These are phyloP conservation scores for Madoqua kirkii DNA, from an alignment of 2,113 vertebrate genomes.

Conservation along the genomic window DNA sequence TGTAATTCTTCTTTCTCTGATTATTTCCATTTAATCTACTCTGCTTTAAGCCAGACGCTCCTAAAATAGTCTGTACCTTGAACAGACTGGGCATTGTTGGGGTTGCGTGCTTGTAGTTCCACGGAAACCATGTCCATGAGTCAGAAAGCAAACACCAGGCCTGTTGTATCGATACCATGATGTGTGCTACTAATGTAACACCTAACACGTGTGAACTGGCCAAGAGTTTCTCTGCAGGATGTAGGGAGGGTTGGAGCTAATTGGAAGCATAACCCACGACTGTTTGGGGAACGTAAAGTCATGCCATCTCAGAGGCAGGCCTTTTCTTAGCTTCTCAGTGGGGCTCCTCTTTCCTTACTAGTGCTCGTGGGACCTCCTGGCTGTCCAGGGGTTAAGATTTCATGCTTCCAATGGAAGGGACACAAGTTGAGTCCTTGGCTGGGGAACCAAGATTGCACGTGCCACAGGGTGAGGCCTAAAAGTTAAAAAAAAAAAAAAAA, in stretches of 20 bases:
- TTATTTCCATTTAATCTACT: background rate
- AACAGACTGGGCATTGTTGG: slow-evolving; percentile 22
- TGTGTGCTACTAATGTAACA: slow-evolving; percentile 35
- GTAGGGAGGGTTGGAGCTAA: background rate
- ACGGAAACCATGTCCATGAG: background rate
- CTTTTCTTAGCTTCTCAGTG: slow-evolving; percentile 47
- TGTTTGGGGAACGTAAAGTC: background rate
- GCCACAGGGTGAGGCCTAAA: background rate
- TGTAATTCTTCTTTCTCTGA: background rate
- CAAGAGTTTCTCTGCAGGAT: background rate
- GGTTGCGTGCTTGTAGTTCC: background rate
- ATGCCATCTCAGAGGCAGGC: background rate
- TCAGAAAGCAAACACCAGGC: slow-evolving; percentile 20
- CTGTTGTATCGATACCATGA: background rate
- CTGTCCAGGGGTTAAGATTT: background rate
- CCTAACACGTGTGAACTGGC: slow-evolving; percentile 23
- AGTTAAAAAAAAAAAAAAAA: background rate
- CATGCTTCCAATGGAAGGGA: background rate
- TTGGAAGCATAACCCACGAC: slow-evolving; percentile 8
- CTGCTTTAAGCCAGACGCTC: background rate
- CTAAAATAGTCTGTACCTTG: background rate
- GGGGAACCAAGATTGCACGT: background rate
- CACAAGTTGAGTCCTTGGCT: background rate
- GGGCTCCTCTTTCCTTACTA: slow-evolving; percentile 48
- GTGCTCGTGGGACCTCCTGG: background rate